Evolutionary conservation across 2,888 invertebrate species (phyloP).

Genomic region (Ametastegia equiseti): DNA sequence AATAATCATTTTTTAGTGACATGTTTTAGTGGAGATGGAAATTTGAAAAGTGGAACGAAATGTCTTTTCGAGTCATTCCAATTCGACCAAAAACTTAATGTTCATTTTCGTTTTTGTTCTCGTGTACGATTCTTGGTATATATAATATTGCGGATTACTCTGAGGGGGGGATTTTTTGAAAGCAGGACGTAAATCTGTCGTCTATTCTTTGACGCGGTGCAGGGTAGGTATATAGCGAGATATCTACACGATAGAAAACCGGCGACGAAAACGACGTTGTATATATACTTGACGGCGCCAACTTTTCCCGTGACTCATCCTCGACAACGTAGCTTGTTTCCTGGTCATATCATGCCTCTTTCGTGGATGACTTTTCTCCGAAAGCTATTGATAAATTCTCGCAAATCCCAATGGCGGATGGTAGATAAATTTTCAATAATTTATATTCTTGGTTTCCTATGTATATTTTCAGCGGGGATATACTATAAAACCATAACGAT

Average conservation of each 20-base stretch:
- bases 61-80: too few species aligned
- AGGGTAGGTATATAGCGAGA: too few species aligned
- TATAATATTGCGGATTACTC: neutral
- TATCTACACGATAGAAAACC: neutral
- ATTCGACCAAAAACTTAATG: too few species aligned
- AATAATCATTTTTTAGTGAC: too few species aligned
- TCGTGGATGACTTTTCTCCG: constrained; percentile 9
- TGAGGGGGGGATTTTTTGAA: neutral
- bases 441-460: neutral
- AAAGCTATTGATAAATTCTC: constrained; percentile 18
- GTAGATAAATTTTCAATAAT: neutral
- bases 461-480: neutral
- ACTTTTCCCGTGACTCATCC: constrained; percentile 40
- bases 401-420: neutral
- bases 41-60: too few species aligned
- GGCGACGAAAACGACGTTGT: constrained; percentile 3
- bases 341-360: constrained; percentile 21
- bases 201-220: constrained; percentile 25
- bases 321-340: constrained; percentile 28
- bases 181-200: neutral
- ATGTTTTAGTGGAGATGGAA: too few species aligned
- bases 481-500: neutral
- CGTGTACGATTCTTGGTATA: neutral
- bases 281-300: constrained; percentile 32
- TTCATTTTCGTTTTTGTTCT: too few species aligned